Percentiles rank a stretch among this genome's conserved stretches.
Evolutionary conservation across 2,888 invertebrate species (phyloP).

Genomic region (Sipha maydis): DNA sequence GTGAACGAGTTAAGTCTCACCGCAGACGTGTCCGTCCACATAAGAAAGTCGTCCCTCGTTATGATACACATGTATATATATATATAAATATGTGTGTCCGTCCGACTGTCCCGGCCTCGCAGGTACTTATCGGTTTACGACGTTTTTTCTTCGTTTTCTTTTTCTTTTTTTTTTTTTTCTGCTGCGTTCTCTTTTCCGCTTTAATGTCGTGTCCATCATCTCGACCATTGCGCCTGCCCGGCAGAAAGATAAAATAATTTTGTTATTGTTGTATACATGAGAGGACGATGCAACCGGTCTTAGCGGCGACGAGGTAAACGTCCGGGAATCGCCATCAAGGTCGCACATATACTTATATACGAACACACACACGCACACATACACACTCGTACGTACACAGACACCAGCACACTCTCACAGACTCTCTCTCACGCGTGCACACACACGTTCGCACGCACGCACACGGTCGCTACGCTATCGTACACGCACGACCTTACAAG

Average conservation of each 20-base stretch:
- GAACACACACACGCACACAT: not conserved
- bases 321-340: conserved; percentile 54
- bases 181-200: too few species aligned
- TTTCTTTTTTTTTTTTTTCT: too few species aligned
- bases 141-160: too few species aligned
- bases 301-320: conserved; percentile 54
- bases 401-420: not conserved
- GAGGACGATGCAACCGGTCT: conserved; percentile 55
- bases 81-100: too few species aligned
- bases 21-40: not conserved
- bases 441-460: not conserved
- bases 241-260: not conserved
- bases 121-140: too few species aligned
- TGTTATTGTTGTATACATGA: not conserved
- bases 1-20: not conserved
- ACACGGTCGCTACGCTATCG: not conserved
- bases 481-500: conserved; percentile 58
- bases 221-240: not conserved
- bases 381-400: not conserved
- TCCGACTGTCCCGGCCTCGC: too few species aligned
- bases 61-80: too few species aligned
- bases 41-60: not conserved
- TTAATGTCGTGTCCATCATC: not conserved
- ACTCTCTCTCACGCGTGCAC: not conserved
- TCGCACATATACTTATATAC: not conserved